A percentile compares a stretch with the other conserved stretches of the same genome.
These are phyloP conservation scores for Heliocidaris erythrogramma DNA, from an alignment of 35 echinoderm and acorn worm species.

Conservation along the genomic window DNA sequence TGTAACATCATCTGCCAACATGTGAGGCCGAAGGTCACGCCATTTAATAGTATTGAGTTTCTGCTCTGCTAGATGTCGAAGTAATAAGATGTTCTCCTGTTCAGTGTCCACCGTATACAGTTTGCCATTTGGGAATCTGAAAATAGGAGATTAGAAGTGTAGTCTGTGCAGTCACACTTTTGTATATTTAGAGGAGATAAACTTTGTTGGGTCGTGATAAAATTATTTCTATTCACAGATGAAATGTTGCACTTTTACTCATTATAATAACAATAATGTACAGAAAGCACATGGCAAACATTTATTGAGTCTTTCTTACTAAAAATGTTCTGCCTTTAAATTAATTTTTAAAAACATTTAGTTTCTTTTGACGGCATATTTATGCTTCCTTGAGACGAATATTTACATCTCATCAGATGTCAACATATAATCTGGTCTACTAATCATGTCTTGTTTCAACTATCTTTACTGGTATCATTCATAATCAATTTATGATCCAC, in stretches of 20 bases:
- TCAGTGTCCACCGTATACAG: constrained; percentile 70
- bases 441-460: background rate
- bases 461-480: background rate
- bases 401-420: background rate
- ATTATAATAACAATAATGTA: too few species aligned
- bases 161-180: background rate
- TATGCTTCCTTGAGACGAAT: background rate
- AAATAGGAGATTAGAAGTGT: background rate
- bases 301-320: too few species aligned
- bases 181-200: background rate
- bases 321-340: background rate
- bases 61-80: constrained; percentile 84
- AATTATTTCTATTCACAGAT: too few species aligned
- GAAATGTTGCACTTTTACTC: too few species aligned
- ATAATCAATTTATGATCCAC: background rate
- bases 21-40: constrained; percentile 71
- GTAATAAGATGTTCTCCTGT: constrained; percentile 72
- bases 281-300: too few species aligned
- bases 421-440: background rate
- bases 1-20: constrained; percentile 61
- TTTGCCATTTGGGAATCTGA: constrained; percentile 89
- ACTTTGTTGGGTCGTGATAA: too few species aligned
- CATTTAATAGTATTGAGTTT: constrained; percentile 80
- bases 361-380: background rate
- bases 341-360: background rate